phyloP scores from a whole-genome alignment of 2,888 invertebrate genomes.

The Mayetiola destructor region DNA sequence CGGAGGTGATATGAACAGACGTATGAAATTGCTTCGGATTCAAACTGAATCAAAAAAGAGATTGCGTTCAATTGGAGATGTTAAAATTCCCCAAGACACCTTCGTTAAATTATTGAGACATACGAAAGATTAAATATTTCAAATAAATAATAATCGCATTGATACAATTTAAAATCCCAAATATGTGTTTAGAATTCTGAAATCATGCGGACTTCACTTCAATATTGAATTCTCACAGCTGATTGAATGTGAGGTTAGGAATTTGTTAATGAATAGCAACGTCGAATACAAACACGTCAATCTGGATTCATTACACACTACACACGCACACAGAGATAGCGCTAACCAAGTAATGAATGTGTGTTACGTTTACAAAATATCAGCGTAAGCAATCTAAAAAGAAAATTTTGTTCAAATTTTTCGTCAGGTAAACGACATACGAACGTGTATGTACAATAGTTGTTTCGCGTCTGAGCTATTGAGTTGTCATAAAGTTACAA shows the following conservation, averaged over 20 bases:
- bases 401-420: no score
- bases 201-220: no score
- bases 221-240: no score
- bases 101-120: constrained; percentile 84
- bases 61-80: constrained; percentile 82
- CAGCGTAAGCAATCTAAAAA: constrained; percentile 6
- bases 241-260: no score
- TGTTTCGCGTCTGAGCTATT: constrained; percentile 11
- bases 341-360: not conserved
- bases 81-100: constrained; percentile 81
- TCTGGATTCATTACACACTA: no score
- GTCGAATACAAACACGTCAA: no score
- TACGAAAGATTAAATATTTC: no score
- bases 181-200: no score
- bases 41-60: constrained; percentile 91
- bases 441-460: constrained; percentile 1
- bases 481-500: constrained; percentile 18
- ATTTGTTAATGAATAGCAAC: not conserved
- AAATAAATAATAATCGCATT: no score
- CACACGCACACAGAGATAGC: not conserved
- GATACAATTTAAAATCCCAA: no score
- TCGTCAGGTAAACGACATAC: not conserved
- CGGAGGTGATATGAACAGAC: constrained; percentile 84
- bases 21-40: constrained; percentile 73
- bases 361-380: not conserved